These are phyloP conservation scores for Drosophila buzzatii DNA, from an alignment of 2,888 invertebrate species.

Conservation along the genomic window DNA sequence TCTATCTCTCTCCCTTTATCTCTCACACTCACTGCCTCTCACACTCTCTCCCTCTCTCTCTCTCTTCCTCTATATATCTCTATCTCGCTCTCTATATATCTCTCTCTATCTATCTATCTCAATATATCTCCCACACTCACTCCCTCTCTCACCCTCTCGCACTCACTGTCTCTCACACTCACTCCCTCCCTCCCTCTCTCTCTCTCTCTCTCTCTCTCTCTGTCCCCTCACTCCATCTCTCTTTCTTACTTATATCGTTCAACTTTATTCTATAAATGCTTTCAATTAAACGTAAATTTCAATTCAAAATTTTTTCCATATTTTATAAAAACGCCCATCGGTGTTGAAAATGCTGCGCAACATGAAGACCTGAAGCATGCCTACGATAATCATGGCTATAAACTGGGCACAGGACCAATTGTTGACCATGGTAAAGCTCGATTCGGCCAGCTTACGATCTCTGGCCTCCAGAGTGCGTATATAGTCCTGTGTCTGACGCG, in stretches of 20 bases:
- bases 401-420: constrained; percentile 91
- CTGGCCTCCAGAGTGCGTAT: constrained; percentile 91
- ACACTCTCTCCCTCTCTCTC: too few relatives aligned
- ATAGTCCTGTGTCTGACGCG: constrained; percentile 89
- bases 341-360: constrained; percentile 91
- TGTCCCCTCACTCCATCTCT: too few relatives aligned
- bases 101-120: too few relatives aligned
- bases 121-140: too few relatives aligned
- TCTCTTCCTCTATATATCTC: too few relatives aligned
- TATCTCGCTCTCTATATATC: too few relatives aligned
- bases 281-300: not conserved
- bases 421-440: constrained; percentile 92
- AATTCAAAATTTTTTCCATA: constrained; percentile 77
- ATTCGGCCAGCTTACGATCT: constrained; percentile 93
- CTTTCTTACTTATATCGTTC: not conserved
- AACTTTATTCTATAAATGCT: not conserved
- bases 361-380: constrained; percentile 91
- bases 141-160: too few relatives aligned
- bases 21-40: too few relatives aligned
- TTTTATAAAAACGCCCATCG: constrained; percentile 81
- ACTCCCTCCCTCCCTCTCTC: too few relatives aligned
- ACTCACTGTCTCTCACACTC: too few relatives aligned
- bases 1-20: too few relatives aligned
- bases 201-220: too few relatives aligned
- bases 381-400: constrained; percentile 90